Percentiles rank a stretch among this genome's conserved stretches.
These are phyloP conservation scores for Latrodectus elegans DNA, from an alignment of 2,888 invertebrate genomes.

Conservation along the genomic window DNA sequence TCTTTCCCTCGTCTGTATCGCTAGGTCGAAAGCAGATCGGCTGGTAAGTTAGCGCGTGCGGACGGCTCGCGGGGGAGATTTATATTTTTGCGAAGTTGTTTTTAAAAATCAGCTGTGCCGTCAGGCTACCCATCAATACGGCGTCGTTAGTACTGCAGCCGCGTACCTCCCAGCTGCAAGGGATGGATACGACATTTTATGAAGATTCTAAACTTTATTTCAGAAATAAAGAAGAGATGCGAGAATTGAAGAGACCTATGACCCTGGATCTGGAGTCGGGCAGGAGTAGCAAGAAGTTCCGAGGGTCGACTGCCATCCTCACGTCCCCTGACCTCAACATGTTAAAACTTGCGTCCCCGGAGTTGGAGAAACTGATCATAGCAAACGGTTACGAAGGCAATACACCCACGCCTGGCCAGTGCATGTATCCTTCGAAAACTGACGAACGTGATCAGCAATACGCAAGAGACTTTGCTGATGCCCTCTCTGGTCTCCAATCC, in stretches of 20 bases:
- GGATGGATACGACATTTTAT: constrained; percentile 68
- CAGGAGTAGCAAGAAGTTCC: constrained; percentile 29
- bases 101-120: constrained; percentile 10
- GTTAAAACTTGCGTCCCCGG: constrained; percentile 90
- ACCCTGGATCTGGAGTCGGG: constrained; percentile 44
- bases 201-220: constrained; percentile 40
- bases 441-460: constrained; percentile 91
- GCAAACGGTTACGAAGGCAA: constrained; percentile 76
- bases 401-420: constrained; percentile 75
- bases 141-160: constrained; percentile 55
- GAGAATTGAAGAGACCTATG: constrained; percentile 55
- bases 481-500: constrained; percentile 84
- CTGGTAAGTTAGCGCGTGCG: neutral
- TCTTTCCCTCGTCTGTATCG: neutral
- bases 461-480: constrained; percentile 91
- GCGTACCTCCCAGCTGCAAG: constrained; percentile 50
- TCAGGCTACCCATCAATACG: constrained; percentile 21
- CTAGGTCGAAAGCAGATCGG: neutral
- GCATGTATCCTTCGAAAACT: constrained; percentile 79
- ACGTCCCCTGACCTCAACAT: constrained; percentile 83
- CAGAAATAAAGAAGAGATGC: constrained; percentile 15
- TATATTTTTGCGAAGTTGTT: neutral
- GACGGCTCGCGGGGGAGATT: neutral
- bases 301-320: constrained; percentile 26
- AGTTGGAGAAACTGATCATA: constrained; percentile 88